A percentile compares a stretch with the other conserved stretches of the same genome.
Conservation (phyloP, 2,888 invertebrate genomes). For the Nomada ferruginata region DNA sequence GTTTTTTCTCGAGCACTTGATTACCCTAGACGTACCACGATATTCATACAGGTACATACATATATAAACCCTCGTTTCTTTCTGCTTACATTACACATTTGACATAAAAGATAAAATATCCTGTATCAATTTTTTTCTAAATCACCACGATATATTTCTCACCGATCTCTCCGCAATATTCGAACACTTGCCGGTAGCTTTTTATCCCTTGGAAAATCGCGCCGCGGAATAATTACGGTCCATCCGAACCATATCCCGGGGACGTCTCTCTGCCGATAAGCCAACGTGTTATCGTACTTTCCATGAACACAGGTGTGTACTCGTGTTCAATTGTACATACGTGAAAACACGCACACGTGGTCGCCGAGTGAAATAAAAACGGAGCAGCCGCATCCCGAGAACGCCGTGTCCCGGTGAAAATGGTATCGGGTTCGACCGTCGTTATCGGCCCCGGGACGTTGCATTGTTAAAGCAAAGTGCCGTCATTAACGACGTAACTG, state of each 20-base stretch:
- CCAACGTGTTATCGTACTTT: constrained; percentile 28
- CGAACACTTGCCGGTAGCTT: background rate
- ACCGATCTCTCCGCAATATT: background rate
- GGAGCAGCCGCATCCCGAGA: constrained; percentile 30
- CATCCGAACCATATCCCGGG: constrained; percentile 12
- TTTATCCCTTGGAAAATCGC: background rate
- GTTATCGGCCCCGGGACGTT: constrained; percentile 54
- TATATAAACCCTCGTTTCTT: too few species aligned
- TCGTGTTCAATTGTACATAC: background rate
- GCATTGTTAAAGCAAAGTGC: constrained; percentile 51
- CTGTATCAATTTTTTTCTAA: background rate
- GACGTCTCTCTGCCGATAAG: constrained; percentile 27
- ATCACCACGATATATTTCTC: too few species aligned
- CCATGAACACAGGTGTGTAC: constrained; percentile 31
- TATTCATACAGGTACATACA: too few species aligned
- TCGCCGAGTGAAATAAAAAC: constrained; percentile 36
- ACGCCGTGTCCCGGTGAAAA: constrained; percentile 43
- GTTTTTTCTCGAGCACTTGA: background rate
- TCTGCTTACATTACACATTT: background rate
- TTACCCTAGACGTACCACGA: background rate
- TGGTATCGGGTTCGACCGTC: constrained; percentile 44
- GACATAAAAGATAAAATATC: constrained; percentile 12
- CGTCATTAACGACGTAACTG: constrained; percentile 57
- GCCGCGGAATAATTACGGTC: constrained; percentile 23
- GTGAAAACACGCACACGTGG: constrained; percentile 16